Evolutionary conservation across 2,888 invertebrate genomes (phyloP), one percentile per base, ranked within the genome.

Genomic region (Mesochorus sp.): DNA sequence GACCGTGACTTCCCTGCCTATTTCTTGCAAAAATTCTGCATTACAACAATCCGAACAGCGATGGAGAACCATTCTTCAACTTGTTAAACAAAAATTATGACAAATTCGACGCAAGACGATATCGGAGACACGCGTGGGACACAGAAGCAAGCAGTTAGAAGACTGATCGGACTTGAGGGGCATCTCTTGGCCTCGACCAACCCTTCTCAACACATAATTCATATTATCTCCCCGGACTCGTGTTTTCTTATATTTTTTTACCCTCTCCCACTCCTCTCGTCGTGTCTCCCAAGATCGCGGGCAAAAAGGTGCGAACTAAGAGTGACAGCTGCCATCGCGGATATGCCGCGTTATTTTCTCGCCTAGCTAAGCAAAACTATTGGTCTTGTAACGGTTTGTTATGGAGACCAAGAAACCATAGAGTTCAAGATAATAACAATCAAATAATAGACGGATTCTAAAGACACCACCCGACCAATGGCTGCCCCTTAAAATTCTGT

Each of bases 131-230:
- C 86, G 85, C 88, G 89, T 88, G 86, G 86, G 80, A 76, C 86
- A 80, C 83, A 86, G 82, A 82, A 83, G 86, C 85, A 82, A 86
- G 87, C 84, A 83, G 87, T 84, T 84, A 67, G 85, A 89, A 90
- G 90, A 90, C 90, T 90, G 87, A 83, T 79, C 84, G 84, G 85
- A 91, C 91, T 91, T 91, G 91, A 89, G 88, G 86, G 91, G 91
- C 86, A 89, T 91, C 91, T 85, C 89, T 88, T 88, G 91, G 88
- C 91, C 91, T 91, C 90, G 90, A 84, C 83, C 84, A 83, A 85
- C 82, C 81, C 82, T 84, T 70, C 85, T 83, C 61, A 85, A 87
- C 87, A 85, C 86, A 88, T 87, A 88, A 89, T 85, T 87, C 85
- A 85, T 87, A 88, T 88, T 86, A 88, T 88, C 87, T 86, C 81